Evolutionary conservation across 2,113 vertebrate species (phyloP), one percentile per base, ranked within the genome.

Genomic region (Blennius ocellaris): DNA sequence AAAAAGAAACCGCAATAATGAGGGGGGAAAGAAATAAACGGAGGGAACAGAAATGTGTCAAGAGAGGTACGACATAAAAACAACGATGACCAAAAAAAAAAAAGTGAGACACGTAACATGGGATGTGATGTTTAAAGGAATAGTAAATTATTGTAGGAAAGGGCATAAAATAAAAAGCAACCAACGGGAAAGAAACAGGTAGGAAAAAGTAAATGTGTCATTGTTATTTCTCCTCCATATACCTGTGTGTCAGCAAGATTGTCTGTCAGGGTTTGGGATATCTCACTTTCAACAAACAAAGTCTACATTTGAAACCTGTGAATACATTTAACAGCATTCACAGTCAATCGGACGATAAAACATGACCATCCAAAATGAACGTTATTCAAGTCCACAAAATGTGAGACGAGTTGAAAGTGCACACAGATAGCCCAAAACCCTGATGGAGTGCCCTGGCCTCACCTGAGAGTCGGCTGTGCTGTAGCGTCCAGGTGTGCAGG

Each of bases 381-480:
- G 5, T 40, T 47, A 30, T 14, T 56, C 8, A 44, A 43, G n/a
- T n/a, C n/a, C n/a, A n/a, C 37, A 9, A 59, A 43, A 52, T 12
- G 15, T 51, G n/a, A 60, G 53, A 66, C 17, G 50, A 49, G 61
- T 69, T 78, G 82, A 87, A 86, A 86, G 81, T 72, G 80, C 53
- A 39, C 4, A n/a, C 36, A 1, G 52, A 70, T 65, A 82, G 66
- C 73, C 84, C 82, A 75, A 81, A 76, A 68, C 77, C 84, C 73
- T 79, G 56, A 58, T 48, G 78, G 83, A 40, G 54, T 54, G 69
- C 72, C 72, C 74, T 21, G 76, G 85, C 73, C 92, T 93, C 90
- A 93, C 92, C 92, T 93, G 92, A 55, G 92, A 93, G 76, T 93
- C 89, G 69, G 90, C 89, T 80, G 90, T 93, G 81, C 90, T 90